These are phyloP conservation scores for Escarpia spicata DNA, from an alignment of 2,888 invertebrate genomes.

Conservation along the genomic window DNA sequence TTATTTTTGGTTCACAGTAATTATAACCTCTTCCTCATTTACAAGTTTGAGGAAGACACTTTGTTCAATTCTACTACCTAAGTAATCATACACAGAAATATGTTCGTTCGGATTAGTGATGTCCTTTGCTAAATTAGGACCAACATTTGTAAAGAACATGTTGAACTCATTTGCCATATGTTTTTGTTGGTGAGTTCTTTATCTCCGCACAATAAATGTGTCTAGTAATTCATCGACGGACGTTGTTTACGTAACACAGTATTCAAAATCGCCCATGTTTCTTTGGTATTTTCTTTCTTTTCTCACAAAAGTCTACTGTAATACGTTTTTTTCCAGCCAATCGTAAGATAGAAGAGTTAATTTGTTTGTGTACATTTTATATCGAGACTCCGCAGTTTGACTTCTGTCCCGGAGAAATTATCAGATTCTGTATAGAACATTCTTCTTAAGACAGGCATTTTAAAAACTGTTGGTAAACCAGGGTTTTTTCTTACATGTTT, in stretches of 20 bases:
- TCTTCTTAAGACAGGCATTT: too few species aligned
- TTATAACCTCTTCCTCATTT: background rate
- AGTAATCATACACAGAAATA: background rate
- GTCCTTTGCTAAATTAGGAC: background rate
- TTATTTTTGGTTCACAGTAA: background rate
- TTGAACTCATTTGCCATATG: background rate
- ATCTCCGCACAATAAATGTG: background rate
- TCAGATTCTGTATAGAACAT: too few species aligned
- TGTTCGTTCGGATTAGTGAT: background rate
- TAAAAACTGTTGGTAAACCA: too few species aligned
- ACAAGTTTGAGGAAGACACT: background rate
- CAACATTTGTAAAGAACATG: background rate
- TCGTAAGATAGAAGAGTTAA: background rate
- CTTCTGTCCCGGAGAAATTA: too few species aligned
- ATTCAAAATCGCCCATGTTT: background rate
- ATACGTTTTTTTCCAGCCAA: background rate
- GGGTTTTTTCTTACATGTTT: too few species aligned
- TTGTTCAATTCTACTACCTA: background rate
- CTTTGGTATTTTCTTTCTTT: background rate
- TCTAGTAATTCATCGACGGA: background rate
- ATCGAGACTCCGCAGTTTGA: too few species aligned
- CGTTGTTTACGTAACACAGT: background rate
- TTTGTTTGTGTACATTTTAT: background rate
- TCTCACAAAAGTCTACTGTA: background rate
- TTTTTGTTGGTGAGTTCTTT: background rate